Percentiles rank a stretch among this genome's conserved stretches.
phyloP scores from a whole-genome alignment of 1,140 invertebrate species.

The Pemphigus obesinymphae region DNA sequence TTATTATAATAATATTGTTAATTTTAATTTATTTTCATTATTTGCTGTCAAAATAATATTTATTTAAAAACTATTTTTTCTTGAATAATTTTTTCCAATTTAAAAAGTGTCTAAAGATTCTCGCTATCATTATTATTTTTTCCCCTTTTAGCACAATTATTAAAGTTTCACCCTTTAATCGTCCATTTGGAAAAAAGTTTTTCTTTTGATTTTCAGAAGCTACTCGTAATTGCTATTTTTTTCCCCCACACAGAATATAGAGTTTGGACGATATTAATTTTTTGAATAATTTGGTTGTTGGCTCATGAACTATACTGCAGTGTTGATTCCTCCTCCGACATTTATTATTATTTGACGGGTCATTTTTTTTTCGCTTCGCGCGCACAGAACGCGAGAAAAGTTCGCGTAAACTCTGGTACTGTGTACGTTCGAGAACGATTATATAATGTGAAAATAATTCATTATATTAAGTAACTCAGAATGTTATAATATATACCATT shows the following conservation, averaged over 20 bases:
- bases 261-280: conserved; percentile 4
- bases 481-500: background rate
- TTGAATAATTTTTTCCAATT: conserved; percentile 1
- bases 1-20: background rate
- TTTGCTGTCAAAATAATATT: conserved; percentile 14
- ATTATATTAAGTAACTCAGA: background rate
- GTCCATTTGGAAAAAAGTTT: conserved; percentile 19
- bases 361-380: background rate
- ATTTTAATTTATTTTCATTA: conserved; percentile 14
- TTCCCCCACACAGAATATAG: background rate
- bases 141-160: conserved; percentile 5
- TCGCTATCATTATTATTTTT: conserved; percentile 1
- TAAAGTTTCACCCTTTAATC: conserved; percentile 24
- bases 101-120: background rate
- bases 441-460: background rate
- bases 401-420: background rate
- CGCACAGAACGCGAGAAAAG: background rate
- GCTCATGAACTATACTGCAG: conserved; percentile 7
- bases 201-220: background rate
- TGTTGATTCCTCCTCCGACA: background rate
- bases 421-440: background rate
- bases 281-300: conserved; percentile 6
- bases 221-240: conserved; percentile 30
- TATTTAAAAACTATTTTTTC: conserved; percentile 24
- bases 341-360: conserved; percentile 1